phyloP scores from a whole-genome alignment of 2,797 vertebrate species.

The Pelodytes ibericus region DNA sequence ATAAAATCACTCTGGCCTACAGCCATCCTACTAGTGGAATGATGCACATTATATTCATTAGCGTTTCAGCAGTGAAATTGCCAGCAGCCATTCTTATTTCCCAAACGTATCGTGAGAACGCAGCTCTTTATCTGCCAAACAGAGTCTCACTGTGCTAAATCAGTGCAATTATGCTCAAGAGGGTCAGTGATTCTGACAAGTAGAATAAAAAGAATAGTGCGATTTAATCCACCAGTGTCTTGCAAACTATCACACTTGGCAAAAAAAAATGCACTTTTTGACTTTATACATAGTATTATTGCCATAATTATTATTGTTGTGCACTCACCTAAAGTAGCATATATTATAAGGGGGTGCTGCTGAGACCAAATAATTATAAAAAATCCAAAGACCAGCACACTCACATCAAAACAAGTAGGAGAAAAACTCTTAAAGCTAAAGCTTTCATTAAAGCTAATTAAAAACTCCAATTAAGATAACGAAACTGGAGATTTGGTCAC shows the following conservation, averaged over 20 bases:
- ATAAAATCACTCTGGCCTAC: constrained; percentile 42
- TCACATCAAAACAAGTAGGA: too few relatives aligned
- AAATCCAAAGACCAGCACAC: too few relatives aligned
- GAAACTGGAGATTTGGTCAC: too few relatives aligned
- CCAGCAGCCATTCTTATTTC: constrained; percentile 46
- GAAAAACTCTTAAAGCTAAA: too few relatives aligned
- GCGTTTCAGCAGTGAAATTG: constrained; percentile 41
- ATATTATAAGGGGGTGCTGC: too few relatives aligned
- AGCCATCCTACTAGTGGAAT: constrained; percentile 32
- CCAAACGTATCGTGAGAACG: constrained; percentile 38
- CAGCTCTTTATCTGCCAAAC: constrained; percentile 40
- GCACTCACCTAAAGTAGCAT: too few relatives aligned
- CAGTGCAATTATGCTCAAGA: constrained; percentile 33
- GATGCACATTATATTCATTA: constrained; percentile 44
- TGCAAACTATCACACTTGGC: not conserved
- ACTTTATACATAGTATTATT: too few relatives aligned
- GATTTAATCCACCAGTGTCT: not conserved
- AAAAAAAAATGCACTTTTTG: too few relatives aligned
- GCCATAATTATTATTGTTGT: too few relatives aligned
- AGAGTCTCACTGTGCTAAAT: constrained; percentile 43
- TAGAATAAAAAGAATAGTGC: constrained; percentile 31
- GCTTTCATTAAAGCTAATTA: too few relatives aligned
- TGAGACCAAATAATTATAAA: too few relatives aligned
- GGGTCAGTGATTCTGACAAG: constrained; percentile 36
- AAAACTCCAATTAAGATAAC: too few relatives aligned